phyloP scores from a whole-genome alignment of 2,888 invertebrate genomes.

The Lingula anatina region DNA sequence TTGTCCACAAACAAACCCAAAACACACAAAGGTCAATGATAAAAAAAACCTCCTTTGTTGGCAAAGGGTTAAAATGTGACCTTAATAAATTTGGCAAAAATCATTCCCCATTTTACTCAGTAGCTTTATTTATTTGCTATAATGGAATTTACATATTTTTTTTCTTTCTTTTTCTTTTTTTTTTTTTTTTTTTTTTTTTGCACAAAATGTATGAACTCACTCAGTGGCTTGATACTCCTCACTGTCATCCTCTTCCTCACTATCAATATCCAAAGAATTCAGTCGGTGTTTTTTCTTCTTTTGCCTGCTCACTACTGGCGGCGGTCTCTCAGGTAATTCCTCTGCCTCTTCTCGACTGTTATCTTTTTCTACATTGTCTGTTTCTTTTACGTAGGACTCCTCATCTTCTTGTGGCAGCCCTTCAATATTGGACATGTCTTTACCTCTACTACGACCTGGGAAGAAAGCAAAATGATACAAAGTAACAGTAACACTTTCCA shows the following conservation, averaged over 20 bases:
- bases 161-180: too few species aligned
- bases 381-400: constrained; percentile 32
- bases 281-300: constrained; percentile 16
- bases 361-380: constrained; percentile 63
- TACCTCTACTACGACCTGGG: constrained; percentile 77
- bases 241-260: constrained; percentile 65
- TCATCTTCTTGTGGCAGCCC: constrained; percentile 17
- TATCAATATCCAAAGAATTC: constrained; percentile 55
- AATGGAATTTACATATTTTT: too few species aligned
- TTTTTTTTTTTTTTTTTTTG: too few species aligned
- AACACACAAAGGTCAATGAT: too few species aligned
- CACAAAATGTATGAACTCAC: constrained; percentile 49
- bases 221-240: constrained; percentile 87
- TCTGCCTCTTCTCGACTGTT: constrained; percentile 63
- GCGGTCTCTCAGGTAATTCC: constrained; percentile 14
- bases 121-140: too few species aligned
- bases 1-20: too few species aligned
- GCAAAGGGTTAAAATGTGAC: neutral
- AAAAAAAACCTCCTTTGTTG: constrained; percentile 4
- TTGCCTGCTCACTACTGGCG: constrained; percentile 11
- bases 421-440: constrained; percentile 84
- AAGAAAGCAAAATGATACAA: constrained; percentile 41
- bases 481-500: too few species aligned
- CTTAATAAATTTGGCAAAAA: neutral
- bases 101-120: neutral